phyloP scores from a whole-genome alignment of 2,113 vertebrate genomes.

The Ginglymostoma cirratum region DNA sequence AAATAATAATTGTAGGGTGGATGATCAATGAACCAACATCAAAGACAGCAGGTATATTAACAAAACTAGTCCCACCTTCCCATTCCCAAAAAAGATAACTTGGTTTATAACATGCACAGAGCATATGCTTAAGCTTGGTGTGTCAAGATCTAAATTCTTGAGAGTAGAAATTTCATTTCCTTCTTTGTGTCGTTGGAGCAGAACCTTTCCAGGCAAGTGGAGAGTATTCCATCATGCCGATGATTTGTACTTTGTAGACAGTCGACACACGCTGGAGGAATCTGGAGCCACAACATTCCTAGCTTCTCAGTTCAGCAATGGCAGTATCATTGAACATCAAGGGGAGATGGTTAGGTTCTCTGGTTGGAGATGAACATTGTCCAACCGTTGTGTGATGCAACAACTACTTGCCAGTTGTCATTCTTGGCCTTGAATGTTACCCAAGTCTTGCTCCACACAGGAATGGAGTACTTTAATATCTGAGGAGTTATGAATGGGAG shows the following conservation, averaged over 20 bases:
- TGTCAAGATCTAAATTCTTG: not conserved
- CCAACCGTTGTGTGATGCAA: no score
- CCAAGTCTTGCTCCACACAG: no score
- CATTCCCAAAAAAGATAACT: not conserved
- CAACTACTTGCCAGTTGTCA: no score
- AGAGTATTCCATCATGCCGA: not conserved
- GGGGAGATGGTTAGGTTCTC: no score
- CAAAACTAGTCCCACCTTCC: not conserved
- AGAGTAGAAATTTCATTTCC: not conserved
- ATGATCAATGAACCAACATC: not conserved
- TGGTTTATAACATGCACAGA: not conserved
- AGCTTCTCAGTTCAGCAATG: not conserved
- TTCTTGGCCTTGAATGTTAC: no score
- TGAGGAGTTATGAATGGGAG: no score
- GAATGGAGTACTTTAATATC: no score
- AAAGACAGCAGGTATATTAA: not conserved
- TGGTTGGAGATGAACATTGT: no score
- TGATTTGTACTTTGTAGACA: not conserved
- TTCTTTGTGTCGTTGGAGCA: not conserved
- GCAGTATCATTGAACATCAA: no score
- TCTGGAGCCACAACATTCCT: not conserved
- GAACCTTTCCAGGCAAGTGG: not conserved
- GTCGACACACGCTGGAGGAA: not conserved
- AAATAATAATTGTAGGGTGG: not conserved
- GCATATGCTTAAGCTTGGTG: not conserved